phyloP scores from a whole-genome alignment of 2,888 invertebrate species.

The Eurytoma californica region DNA sequence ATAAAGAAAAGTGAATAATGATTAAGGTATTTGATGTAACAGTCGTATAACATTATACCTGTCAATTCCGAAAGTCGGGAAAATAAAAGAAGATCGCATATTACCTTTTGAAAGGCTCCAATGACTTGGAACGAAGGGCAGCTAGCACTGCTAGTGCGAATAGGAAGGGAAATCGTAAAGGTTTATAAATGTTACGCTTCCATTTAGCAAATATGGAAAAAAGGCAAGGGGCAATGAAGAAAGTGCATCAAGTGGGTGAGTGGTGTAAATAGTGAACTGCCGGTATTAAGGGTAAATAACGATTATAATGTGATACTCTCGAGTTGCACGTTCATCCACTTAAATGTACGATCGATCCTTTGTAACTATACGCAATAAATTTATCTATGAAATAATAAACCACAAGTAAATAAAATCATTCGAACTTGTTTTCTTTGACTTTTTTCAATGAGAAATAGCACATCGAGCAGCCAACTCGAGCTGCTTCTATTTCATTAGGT shows the following conservation, averaged over 20 bases:
- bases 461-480: too few relatives aligned
- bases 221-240: not conserved
- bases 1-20: slow-evolving; percentile 48
- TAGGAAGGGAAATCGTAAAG: not conserved
- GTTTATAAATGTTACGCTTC: slow-evolving; percentile 16
- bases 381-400: slow-evolving; percentile 62
- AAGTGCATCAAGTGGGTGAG: slow-evolving; percentile 37
- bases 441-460: not conserved
- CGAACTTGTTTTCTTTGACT: slow-evolving; percentile 41
- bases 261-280: slow-evolving; percentile 26
- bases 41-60: slow-evolving; percentile 28
- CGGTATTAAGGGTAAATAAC: slow-evolving; percentile 49
- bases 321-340: slow-evolving; percentile 66
- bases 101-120: not conserved
- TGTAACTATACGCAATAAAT: slow-evolving; percentile 56
- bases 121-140: too few relatives aligned
- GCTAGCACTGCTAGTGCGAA: slow-evolving; percentile 25
- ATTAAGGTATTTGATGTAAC: slow-evolving; percentile 50
- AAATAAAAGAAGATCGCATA: slow-evolving; percentile 1
- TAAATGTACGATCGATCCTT: slow-evolving; percentile 61
- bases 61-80: slow-evolving; percentile 48
- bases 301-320: slow-evolving; percentile 69
- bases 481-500: not conserved
- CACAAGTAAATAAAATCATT: slow-evolving; percentile 67
- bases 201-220: slow-evolving; percentile 1